Conservation (phyloP, 2,888 invertebrate genomes). For the Hymenopus coronatus region DNA sequence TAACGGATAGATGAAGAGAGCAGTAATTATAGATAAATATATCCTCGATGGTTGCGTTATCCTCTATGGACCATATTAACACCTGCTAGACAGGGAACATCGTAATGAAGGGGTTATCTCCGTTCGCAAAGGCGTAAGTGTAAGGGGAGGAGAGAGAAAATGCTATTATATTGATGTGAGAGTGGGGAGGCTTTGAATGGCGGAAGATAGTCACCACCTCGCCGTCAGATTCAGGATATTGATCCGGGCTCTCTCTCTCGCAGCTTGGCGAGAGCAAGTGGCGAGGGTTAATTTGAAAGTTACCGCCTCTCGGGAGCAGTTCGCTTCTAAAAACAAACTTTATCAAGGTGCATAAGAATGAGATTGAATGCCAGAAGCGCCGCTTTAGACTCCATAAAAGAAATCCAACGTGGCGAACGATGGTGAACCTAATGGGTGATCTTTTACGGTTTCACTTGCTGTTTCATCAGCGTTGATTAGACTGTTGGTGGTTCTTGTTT, state of each 20-base stretch:
- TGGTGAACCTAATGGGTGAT: neutral
- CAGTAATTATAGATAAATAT: no score
- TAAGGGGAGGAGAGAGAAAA: neutral
- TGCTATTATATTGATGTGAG: neutral
- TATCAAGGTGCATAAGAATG: neutral
- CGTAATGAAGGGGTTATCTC: neutral
- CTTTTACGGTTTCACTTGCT: neutral
- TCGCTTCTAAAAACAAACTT: neutral
- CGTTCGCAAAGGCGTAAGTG: neutral
- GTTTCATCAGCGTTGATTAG: neutral
- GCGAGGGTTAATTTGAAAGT: neutral
- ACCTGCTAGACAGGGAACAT: neutral
- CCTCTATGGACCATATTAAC: neutral
- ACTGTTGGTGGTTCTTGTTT: neutral
- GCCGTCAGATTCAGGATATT: neutral
- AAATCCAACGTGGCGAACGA: neutral
- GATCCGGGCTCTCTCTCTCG: neutral
- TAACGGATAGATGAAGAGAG: no score
- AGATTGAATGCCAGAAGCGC: neutral
- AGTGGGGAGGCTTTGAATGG: neutral
- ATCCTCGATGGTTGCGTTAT: neutral
- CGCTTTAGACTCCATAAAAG: neutral
- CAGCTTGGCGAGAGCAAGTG: neutral
- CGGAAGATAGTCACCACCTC: neutral
- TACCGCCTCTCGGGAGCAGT: neutral